These are phyloP conservation scores for Octodonta nipae DNA, from an alignment of 2,888 invertebrate genomes.

Conservation along the genomic window DNA sequence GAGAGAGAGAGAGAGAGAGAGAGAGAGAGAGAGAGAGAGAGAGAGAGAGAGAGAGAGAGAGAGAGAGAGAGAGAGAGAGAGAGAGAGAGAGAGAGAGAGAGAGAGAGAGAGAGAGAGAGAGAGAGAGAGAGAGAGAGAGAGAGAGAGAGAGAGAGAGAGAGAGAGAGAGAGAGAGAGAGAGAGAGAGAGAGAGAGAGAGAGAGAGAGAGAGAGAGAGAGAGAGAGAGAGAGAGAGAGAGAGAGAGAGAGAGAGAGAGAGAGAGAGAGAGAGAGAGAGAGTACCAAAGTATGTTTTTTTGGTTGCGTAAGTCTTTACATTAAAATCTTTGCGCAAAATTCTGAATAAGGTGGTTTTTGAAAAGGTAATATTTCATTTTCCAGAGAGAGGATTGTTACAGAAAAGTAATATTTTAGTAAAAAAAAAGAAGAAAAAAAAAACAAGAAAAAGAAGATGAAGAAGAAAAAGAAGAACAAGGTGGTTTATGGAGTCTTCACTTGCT, in stretches of 20 bases:
- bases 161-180: constrained; percentile 1
- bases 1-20: constrained; percentile 1
- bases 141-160: constrained; percentile 1
- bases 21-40: constrained; percentile 1
- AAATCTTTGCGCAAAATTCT: too few relatives aligned
- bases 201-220: constrained; percentile 1
- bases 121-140: constrained; percentile 1
- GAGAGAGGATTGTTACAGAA: too few relatives aligned
- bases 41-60: constrained; percentile 1
- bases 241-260: constrained; percentile 1
- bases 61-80: constrained; percentile 1
- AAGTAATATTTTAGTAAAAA: too few relatives aligned
- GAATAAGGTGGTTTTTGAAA: too few relatives aligned
- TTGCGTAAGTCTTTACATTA: too few relatives aligned
- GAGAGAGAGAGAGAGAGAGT: constrained; percentile 1
- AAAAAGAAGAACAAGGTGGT: too few relatives aligned
- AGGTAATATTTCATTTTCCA: too few relatives aligned
- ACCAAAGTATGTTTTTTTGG: background rate
- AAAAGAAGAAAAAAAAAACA: too few relatives aligned
- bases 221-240: constrained; percentile 1
- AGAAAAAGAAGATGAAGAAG: too few relatives aligned
- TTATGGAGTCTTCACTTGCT: too few relatives aligned
- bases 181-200: constrained; percentile 1
- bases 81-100: constrained; percentile 1
- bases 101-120: constrained; percentile 1